Percentiles rank a stretch among this genome's conserved stretches.
Evolutionary conservation across 2,888 invertebrate genomes (phyloP).

Genomic region (Drosophila neonasuta): DNA sequence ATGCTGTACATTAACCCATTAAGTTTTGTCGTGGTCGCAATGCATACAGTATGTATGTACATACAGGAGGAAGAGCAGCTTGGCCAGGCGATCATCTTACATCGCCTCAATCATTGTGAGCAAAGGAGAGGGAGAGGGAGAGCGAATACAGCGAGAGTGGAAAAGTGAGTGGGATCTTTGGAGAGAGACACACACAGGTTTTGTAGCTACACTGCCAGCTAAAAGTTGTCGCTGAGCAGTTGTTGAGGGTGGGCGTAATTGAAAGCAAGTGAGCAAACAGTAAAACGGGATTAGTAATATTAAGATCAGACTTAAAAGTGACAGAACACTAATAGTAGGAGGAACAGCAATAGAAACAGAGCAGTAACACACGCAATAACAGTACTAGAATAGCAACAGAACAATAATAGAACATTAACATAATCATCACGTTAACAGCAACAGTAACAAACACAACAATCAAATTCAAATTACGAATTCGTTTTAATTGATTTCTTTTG

Average conservation of each 20-base stretch:
- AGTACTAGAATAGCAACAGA: too few relatives aligned
- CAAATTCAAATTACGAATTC: conserved; percentile 33
- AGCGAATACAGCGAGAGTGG: conserved; percentile 6
- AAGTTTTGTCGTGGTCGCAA: conserved; percentile 64
- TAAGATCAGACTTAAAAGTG: too few relatives aligned
- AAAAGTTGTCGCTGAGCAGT: conserved; percentile 29
- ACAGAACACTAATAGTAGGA: not conserved
- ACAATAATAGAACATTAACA: too few relatives aligned
- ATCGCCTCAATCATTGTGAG: conserved; percentile 7
- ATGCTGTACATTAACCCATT: conserved; percentile 75
- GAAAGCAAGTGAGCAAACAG: conserved; percentile 6
- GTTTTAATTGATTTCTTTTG: conserved; percentile 25
- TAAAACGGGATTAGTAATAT: not conserved
- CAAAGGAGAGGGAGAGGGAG: not conserved
- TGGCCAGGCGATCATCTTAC: conserved; percentile 60
- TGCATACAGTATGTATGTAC: conserved; percentile 28
- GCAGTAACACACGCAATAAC: not conserved
- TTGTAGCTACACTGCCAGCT: conserved; percentile 42
- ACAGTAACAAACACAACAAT: conserved; percentile 6
- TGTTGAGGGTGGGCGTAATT: conserved; percentile 3
- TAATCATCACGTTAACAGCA: not conserved
- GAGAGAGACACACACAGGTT: conserved; percentile 45
- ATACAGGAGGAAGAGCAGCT: conserved; percentile 20
- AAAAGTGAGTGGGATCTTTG: conserved; percentile 9
- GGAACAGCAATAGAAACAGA: not conserved